Evolutionary conservation across 2,888 invertebrate species (phyloP), one percentile per base, ranked within the genome.

Genomic region (Agrilus cyanescens): DNA sequence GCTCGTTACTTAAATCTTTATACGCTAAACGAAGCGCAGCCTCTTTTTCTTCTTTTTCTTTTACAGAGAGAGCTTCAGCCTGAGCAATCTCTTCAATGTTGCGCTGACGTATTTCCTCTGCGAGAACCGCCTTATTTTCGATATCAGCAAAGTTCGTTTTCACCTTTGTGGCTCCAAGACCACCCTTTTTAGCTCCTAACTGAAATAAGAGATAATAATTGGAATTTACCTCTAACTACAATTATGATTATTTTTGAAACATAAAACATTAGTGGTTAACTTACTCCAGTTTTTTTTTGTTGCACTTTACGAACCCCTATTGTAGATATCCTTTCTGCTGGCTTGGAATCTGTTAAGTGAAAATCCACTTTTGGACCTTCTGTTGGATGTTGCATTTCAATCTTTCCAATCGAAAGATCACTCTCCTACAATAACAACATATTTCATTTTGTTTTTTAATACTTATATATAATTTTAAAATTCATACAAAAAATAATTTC

Each of bases 61-160:
- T 76, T 31, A 69, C 69, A 36, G 70, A 69, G 38, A 66, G 54
- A 4, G 61, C 62, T 1, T 58, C 60, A 13, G 61, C 61, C 43
- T 70, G 65, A 34, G 65, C 60, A 8, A 61, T 55, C 43, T 70
- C 70, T 45, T 67, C 68, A 20, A 63, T 61, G n/a, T 64, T 62
- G 31, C 65, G 61, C 38, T 59, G 41, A 18, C 57, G 57, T 12
- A 82, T 74, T 63, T 87, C 85, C 66, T 91, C 88, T 3, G 85
- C 81, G 66, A 86, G 74, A 56, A 83, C 82, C 5, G 94, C 95
- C 58, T 88, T 85, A 50, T 83, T 80, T 68, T 97, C 96, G 47
- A 97, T 80, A 60, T 94, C 95, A 13, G 87, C 88, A 65, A 98
- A 98, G 69, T 96, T 91, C 4, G 91, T 80, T 57, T 85, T 85